Conservation (phyloP, 2,888 invertebrate genomes). For the Taphrorychus bicolor region DNA sequence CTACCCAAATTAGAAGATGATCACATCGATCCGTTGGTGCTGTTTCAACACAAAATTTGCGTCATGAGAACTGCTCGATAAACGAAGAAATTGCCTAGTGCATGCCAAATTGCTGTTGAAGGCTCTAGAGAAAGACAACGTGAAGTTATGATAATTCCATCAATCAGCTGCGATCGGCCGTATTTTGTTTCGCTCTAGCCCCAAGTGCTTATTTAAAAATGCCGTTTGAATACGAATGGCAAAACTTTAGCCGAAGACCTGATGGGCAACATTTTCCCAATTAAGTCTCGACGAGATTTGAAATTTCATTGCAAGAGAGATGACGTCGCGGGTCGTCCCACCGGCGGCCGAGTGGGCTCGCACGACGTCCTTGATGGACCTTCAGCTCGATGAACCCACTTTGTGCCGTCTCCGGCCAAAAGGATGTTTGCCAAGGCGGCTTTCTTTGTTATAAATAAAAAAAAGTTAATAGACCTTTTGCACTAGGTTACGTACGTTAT, state of each 20-base stretch:
- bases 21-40: neutral
- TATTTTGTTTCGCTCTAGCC: neutral
- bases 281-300: slow-evolving; percentile 13
- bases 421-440: slow-evolving; percentile 41
- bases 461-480: slow-evolving; percentile 41
- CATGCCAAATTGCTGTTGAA: neutral
- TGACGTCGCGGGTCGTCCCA: slow-evolving; percentile 11
- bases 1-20: slow-evolving; percentile 21
- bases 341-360: slow-evolving; percentile 27
- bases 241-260: too few species aligned
- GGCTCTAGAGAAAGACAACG: neutral
- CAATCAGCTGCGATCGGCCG: neutral
- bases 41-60: neutral
- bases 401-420: slow-evolving; percentile 30
- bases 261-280: neutral
- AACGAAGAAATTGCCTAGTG: neutral
- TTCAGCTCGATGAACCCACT: slow-evolving; percentile 41
- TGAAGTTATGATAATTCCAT: neutral
- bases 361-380: slow-evolving; percentile 38
- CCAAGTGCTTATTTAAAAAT: neutral
- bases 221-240: neutral
- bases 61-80: neutral
- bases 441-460: slow-evolving; percentile 40
- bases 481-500: slow-evolving; percentile 40
- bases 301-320: slow-evolving; percentile 26